Conservation (phyloP, 2,888 invertebrate species). For the Ichneumon xanthorius region DNA sequence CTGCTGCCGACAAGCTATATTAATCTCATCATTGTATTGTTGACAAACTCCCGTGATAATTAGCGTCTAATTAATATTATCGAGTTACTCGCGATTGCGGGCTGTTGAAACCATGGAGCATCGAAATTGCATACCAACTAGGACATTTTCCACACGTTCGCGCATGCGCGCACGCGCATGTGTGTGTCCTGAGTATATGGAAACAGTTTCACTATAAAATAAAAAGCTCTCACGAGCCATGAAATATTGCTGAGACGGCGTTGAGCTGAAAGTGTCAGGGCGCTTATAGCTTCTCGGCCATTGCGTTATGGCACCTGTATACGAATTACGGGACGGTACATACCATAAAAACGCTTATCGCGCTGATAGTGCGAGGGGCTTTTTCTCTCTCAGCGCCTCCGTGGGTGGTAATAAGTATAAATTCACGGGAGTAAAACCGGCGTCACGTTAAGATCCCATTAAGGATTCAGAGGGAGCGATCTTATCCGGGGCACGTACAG, state of each 20-base stretch:
- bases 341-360: slow-evolving; percentile 43
- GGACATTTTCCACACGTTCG: background rate
- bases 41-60: slow-evolving; percentile 49
- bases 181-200: background rate
- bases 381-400: background rate
- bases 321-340: background rate
- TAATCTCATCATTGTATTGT: slow-evolving; percentile 42
- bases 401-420: slow-evolving; percentile 72
- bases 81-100: slow-evolving; percentile 37
- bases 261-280: background rate
- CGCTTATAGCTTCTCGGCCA: background rate
- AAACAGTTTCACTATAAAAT: background rate
- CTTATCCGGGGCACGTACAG: slow-evolving; percentile 73
- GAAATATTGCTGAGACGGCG: background rate
- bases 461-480: slow-evolving; percentile 74
- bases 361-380: background rate
- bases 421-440: slow-evolving; percentile 71
- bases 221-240: background rate
- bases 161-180: no score
- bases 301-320: background rate
- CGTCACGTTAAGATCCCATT: slow-evolving; percentile 78
- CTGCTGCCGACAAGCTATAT: slow-evolving; percentile 5
- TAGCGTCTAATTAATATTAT: slow-evolving; percentile 45
- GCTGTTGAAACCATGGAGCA: background rate
- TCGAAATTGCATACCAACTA: background rate